Conservation (phyloP, 1,140 invertebrate species). For the Aphelinus certus region DNA sequence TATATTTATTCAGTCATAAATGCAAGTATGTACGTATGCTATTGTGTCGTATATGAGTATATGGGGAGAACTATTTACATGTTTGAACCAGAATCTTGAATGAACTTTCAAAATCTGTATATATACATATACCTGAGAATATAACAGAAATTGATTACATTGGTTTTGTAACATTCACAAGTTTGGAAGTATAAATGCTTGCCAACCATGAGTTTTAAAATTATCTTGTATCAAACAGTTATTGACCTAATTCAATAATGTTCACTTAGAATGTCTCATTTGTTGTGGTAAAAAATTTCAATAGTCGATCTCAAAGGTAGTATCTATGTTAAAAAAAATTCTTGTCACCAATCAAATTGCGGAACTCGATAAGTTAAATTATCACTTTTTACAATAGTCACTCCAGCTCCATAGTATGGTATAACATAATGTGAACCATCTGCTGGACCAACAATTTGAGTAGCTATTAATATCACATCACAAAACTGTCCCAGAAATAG, state of each 20-base stretch:
- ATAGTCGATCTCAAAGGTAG: no score
- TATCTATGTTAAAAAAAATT: not conserved
- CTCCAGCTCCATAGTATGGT: conserved; percentile 90
- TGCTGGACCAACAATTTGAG: conserved; percentile 90
- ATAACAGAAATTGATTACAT: conserved; percentile 10
- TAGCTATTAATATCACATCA: conserved; percentile 95
- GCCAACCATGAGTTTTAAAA: not conserved
- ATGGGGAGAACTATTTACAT: conserved; percentile 22
- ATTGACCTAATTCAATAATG: no score
- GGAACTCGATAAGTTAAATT: conserved; percentile 86
- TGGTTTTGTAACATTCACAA: not conserved
- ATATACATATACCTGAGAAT: conserved; percentile 10
- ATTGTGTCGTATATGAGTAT: not conserved
- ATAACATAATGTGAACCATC: conserved; percentile 97
- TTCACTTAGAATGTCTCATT: no score
- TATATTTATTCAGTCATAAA: conserved; percentile 30
- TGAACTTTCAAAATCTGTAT: not conserved
- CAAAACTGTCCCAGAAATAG: conserved; percentile 95
- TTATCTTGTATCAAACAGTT: no score
- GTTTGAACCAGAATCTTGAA: not conserved
- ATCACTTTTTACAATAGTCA: conserved; percentile 83
- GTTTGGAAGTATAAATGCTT: conserved; percentile 6
- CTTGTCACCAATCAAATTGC: conserved; percentile 76
- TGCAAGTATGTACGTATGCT: conserved; percentile 10
- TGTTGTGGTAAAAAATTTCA: no score